Evolutionary conservation across 2,113 vertebrate genomes (phyloP), one percentile per base, ranked within the genome.

Genomic region (Paradoxurus hermaphroditus): DNA sequence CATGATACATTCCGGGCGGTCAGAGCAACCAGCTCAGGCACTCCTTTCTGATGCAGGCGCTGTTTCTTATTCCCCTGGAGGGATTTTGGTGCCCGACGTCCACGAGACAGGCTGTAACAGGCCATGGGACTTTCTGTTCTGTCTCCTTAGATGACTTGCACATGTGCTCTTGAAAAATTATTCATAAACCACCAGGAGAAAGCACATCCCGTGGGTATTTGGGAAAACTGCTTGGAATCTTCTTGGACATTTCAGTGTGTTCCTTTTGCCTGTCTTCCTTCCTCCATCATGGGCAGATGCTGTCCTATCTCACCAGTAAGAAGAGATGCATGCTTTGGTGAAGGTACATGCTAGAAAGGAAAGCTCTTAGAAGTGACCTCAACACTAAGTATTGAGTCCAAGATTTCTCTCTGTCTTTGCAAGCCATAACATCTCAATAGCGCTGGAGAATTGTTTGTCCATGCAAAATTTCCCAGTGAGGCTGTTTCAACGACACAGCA

Each of bases 121-220:
- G 89, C 96, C 91, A 88, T 81, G 92, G 97, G 98, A 98, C 98
- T 98, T 95, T 97, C 92, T 98, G 98, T 98, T 98, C 98, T 95
- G 90, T 98, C 98, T 97, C 94, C 96, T 98, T 98, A 98, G 97
- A 98, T 98, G 98, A 99, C 98, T 99, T 97, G 90, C 97, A 98
- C 97, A 98, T 98, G 98, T 98, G 98, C 86, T 98, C 93, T 98
- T 98, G 97, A 98, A 98, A 98, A 98, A 98, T 97, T 98, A 98
- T 98, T 98, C 97, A 96, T 98, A 98, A 99, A 98, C 98, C 97
- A 98, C 95, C 90, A 94, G 87, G 89, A 98, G 96, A 98, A 98
- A 98, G 98, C 62, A 96, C 70, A 98, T 98, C 98, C 98, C 98
- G 79, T 86, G 97, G 97, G 98, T 94, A 97, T 98, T 97, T 97